A percentile compares a stretch with the other conserved stretches of the same genome.
phyloP scores from a whole-genome alignment of 2,797 vertebrate species.

The Chelon auratus region DNA sequence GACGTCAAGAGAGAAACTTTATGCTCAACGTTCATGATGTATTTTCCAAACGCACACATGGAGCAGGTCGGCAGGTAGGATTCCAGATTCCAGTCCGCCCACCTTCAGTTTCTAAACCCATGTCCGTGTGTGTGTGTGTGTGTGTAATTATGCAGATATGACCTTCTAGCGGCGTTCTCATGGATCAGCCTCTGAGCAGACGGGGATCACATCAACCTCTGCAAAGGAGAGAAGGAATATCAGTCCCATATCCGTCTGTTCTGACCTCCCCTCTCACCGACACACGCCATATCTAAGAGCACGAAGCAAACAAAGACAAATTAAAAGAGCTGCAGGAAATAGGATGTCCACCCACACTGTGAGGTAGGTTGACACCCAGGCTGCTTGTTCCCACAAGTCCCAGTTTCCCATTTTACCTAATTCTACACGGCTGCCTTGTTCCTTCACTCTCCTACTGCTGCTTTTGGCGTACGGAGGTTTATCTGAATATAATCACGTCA shows the following conservation, averaged over 20 bases:
- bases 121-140: slow-evolving; percentile 26
- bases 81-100: slow-evolving; percentile 75
- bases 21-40: slow-evolving; percentile 51
- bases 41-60: slow-evolving; percentile 65
- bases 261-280: slow-evolving; percentile 41
- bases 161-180: slow-evolving; percentile 57
- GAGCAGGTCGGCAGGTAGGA: slow-evolving; percentile 72
- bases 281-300: slow-evolving; percentile 41
- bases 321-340: slow-evolving; percentile 70
- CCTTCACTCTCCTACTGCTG: background rate
- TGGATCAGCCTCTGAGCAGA: slow-evolving; percentile 62
- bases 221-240: slow-evolving; percentile 37
- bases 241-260: slow-evolving; percentile 38
- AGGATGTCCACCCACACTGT: slow-evolving; percentile 74
- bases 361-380: slow-evolving; percentile 72
- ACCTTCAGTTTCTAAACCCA: slow-evolving; percentile 67
- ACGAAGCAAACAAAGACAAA: slow-evolving; percentile 61
- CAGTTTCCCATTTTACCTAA: slow-evolving; percentile 45
- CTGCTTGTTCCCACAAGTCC: slow-evolving; percentile 77
- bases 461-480: background rate
- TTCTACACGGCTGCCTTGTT: slow-evolving; percentile 13
- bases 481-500: background rate
- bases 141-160: slow-evolving; percentile 61
- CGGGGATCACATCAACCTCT: slow-evolving; percentile 67
- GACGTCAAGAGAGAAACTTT: background rate